Percentiles rank a stretch among this genome's conserved stretches.
Evolutionary conservation across 2,888 invertebrate species (phyloP).

Genomic region (Dicyrtomina minuta): DNA sequence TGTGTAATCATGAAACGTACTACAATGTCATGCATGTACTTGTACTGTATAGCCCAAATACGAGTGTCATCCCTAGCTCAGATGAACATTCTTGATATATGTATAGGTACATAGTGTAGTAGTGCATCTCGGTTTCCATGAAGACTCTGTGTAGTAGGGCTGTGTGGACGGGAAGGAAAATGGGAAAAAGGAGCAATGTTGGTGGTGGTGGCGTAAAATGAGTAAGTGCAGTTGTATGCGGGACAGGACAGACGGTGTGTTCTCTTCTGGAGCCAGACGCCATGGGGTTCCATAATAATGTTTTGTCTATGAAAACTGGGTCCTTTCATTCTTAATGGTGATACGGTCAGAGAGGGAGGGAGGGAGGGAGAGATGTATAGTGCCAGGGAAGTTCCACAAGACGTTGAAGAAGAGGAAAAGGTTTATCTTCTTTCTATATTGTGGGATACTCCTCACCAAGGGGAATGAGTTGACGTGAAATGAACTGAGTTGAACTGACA

Average conservation of each 20-base stretch:
- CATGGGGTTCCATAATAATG: slow-evolving; percentile 30
- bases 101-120: background rate
- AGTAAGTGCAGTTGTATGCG: slow-evolving; percentile 26
- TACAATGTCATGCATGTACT: no score
- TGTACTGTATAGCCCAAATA: no score
- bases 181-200: background rate
- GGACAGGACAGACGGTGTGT: slow-evolving; percentile 6
- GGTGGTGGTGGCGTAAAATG: slow-evolving; percentile 19
- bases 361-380: background rate
- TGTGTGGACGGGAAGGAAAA: background rate
- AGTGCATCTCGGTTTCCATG: no score
- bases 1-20: no score
- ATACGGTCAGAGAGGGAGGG: slow-evolving; percentile 20
- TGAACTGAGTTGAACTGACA: slow-evolving; percentile 30
- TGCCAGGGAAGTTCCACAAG: background rate
- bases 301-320: slow-evolving; percentile 30
- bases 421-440: no score
- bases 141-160: background rate
- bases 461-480: slow-evolving; percentile 15
- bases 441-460: slow-evolving; percentile 13
- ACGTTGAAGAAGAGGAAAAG: slow-evolving; percentile 11
- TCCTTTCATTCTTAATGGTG: slow-evolving; percentile 33
- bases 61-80: background rate
- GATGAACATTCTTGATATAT: background rate
- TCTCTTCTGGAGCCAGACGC: slow-evolving; percentile 30